Conservation (phyloP, 2,113 vertebrate species). For the pig (Sus scrofa) region DNA sequence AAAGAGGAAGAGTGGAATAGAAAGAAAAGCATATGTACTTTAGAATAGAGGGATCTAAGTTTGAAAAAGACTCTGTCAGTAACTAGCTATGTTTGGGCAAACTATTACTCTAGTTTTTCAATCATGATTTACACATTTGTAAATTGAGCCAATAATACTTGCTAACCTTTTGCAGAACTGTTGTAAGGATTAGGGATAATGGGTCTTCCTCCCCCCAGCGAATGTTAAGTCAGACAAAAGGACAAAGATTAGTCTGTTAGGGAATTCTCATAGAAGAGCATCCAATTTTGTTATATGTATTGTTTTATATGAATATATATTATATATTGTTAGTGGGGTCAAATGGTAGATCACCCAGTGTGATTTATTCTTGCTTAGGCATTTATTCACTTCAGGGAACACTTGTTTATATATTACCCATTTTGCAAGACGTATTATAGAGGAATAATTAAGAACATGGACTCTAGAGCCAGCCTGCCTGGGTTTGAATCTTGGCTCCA, state of each 20-base stretch:
- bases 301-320: too few species aligned
- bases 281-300: background rate
- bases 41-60: background rate
- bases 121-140: background rate
- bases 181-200: background rate
- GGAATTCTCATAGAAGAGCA: background rate
- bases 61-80: background rate
- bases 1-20: background rate
- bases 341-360: background rate
- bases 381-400: background rate
- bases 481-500: background rate
- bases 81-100: background rate
- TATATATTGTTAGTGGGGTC: background rate
- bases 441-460: background rate
- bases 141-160: background rate
- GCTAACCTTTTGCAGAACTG: background rate
- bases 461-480: background rate
- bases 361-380: background rate
- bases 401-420: background rate
- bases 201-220: background rate
- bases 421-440: background rate
- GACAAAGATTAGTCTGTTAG: background rate
- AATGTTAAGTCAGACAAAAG: background rate
- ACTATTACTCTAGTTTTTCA: background rate
- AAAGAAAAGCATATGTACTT: background rate